Conservation (phyloP, 2,797 vertebrate species). For the Peromyscus melanophrys region DNA sequence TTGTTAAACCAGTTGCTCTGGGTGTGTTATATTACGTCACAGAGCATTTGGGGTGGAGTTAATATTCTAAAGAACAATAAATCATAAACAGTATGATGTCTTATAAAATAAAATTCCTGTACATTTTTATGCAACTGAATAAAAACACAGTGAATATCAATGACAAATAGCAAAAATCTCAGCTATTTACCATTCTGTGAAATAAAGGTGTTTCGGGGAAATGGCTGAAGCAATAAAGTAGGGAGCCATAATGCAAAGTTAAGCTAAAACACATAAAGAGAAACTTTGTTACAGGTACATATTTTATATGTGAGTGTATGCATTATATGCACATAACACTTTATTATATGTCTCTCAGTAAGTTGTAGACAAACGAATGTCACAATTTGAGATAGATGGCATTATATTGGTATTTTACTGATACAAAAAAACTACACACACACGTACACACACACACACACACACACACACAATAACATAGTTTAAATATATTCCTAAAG, state of each 20-base stretch:
- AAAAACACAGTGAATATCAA: slow-evolving; percentile 33
- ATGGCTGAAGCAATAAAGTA: neutral
- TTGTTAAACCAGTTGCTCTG: slow-evolving; percentile 60
- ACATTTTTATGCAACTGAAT: slow-evolving; percentile 52
- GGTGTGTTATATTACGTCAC: slow-evolving; percentile 68
- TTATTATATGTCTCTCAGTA: neutral
- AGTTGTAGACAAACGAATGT: slow-evolving; percentile 7
- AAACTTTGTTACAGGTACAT: neutral
- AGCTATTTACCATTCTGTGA: neutral
- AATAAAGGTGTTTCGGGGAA: neutral
- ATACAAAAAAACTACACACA: neutral
- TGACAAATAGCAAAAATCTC: slow-evolving; percentile 39
- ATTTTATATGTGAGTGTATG: neutral
- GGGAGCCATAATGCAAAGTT: neutral
- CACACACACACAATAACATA: neutral
- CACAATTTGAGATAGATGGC: slow-evolving; percentile 6
- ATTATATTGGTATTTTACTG: slow-evolving; percentile 8
- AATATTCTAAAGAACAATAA: slow-evolving; percentile 50
- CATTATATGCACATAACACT: neutral
- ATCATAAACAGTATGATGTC: slow-evolving; percentile 25
- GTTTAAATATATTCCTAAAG: neutral
- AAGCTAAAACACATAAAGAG: slow-evolving; percentile 31
- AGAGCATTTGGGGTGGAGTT: slow-evolving; percentile 56
- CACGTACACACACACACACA: too few species aligned
- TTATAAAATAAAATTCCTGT: slow-evolving; percentile 65